Evolutionary conservation across 2,888 invertebrate species (phyloP).

Genomic region (Machimus atricapillus): DNA sequence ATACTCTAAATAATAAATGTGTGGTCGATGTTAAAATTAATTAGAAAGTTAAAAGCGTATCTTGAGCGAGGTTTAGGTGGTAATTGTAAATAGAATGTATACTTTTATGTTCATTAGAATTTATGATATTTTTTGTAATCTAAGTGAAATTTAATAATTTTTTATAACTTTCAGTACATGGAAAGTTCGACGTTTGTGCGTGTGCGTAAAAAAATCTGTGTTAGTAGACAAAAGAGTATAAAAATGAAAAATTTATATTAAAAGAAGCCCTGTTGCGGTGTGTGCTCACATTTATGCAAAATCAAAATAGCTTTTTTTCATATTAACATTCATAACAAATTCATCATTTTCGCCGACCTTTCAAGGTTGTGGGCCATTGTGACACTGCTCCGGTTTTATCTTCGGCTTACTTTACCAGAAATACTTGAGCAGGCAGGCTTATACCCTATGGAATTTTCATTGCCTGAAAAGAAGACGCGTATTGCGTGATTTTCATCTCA

Average conservation of each 20-base stretch:
- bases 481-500: neutral
- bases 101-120: neutral
- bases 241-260: neutral
- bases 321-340: constrained; percentile 3
- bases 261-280: neutral
- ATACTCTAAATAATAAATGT: neutral
- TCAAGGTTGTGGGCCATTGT: neutral
- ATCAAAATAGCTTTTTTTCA: neutral
- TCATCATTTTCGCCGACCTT: neutral
- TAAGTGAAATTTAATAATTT: constrained; percentile 23
- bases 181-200: constrained; percentile 47
- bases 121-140: neutral
- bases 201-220: constrained; percentile 47
- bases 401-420: neutral
- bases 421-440: neutral
- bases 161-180: constrained; percentile 43
- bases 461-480: neutral
- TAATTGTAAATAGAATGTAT: neutral
- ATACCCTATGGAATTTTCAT: neutral
- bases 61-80: neutral
- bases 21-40: neutral
- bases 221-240: constrained; percentile 41
- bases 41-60: neutral
- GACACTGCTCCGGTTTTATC: neutral
- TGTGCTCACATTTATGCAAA: neutral